Conservation (phyloP, 2,888 invertebrate species). For the Tinea pellionella region DNA sequence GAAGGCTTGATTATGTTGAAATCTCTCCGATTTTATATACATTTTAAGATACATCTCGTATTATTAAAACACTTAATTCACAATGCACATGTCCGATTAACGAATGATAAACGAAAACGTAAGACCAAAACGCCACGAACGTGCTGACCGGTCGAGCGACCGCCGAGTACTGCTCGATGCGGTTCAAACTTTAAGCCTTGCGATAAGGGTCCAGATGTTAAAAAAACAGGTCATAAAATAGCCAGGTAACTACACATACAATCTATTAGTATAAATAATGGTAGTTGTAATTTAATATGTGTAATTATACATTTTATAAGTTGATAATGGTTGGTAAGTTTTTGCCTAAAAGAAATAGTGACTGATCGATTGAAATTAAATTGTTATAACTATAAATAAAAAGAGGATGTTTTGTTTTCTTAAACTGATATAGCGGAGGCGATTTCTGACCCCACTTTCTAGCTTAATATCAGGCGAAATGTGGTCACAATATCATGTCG, state of each 20-base stretch:
- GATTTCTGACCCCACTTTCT: too few species aligned
- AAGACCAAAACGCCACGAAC: not conserved
- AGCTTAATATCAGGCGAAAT: too few species aligned
- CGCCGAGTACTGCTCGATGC: not conserved
- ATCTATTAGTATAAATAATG: not conserved
- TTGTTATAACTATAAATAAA: too few species aligned
- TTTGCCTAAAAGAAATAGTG: too few species aligned
- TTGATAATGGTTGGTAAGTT: too few species aligned
- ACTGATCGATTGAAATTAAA: too few species aligned
- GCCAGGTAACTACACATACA: not conserved
- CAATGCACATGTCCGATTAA: not conserved
- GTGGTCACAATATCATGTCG: too few species aligned
- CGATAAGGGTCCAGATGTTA: not conserved
- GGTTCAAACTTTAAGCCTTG: not conserved
- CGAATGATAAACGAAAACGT: not conserved
- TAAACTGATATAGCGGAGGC: too few species aligned
- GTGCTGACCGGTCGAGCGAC: slow-evolving; percentile 7
- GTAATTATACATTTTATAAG: too few species aligned
- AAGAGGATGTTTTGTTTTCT: too few species aligned
- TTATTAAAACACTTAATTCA: not conserved
- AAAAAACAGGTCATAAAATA: not conserved
- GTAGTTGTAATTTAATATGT: too few species aligned
- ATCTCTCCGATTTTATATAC: slow-evolving; percentile 60
- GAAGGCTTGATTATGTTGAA: slow-evolving; percentile 47
- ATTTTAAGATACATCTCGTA: slow-evolving; percentile 56